These are phyloP conservation scores for Phaenicophaeus curvirostris DNA, from an alignment of 2,797 vertebrate species.

Conservation along the genomic window DNA sequence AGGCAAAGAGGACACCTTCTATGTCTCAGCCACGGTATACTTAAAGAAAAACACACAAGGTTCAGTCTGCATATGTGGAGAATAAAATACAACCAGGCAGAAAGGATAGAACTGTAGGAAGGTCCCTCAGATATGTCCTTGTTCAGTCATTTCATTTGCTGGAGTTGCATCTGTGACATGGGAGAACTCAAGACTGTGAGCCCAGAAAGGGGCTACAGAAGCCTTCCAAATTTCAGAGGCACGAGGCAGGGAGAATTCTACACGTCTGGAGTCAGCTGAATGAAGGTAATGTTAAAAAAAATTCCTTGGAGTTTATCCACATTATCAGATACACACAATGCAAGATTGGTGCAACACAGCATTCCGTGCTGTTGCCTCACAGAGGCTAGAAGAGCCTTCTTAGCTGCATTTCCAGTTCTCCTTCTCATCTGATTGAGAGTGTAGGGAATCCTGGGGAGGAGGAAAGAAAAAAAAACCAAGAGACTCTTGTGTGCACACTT, in stretches of 20 bases:
- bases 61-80: background rate
- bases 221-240: background rate
- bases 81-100: background rate
- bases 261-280: background rate
- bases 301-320: background rate
- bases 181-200: background rate
- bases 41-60: background rate
- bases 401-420: slow-evolving; percentile 43
- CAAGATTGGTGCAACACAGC: background rate
- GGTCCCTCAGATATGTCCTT: background rate
- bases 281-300: background rate
- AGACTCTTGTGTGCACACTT: background rate
- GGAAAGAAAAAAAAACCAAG: fast-evolving
- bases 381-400: background rate
- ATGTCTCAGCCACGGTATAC: background rate
- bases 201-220: background rate
- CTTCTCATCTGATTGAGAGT: background rate
- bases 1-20: background rate
- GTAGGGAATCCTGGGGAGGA: background rate
- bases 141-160: background rate
- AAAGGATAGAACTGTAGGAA: background rate
- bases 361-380: background rate
- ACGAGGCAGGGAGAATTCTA: background rate
- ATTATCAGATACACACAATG: background rate
- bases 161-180: background rate